A percentile compares a stretch with the other conserved stretches of the same genome.
Evolutionary conservation across 2,113 vertebrate genomes (phyloP).

Genomic region (Triplophysa tibetana): DNA sequence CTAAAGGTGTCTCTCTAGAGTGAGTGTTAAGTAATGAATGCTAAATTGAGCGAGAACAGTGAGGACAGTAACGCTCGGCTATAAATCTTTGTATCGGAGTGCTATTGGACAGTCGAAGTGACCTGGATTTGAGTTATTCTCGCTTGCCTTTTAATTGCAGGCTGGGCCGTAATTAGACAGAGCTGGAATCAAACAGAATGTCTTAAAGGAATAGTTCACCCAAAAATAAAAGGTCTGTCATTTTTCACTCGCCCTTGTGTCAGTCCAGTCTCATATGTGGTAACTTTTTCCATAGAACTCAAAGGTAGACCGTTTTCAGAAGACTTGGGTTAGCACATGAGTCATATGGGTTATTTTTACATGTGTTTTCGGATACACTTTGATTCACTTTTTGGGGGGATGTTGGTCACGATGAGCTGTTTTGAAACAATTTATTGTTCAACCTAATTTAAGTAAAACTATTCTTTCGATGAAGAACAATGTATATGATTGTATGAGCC

Average conservation of each 20-base stretch:
- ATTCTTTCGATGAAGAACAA: too few species aligned
- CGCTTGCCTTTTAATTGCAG: background rate
- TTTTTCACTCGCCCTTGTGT: too few species aligned
- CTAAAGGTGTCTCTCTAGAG: constrained; percentile 39
- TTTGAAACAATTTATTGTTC: too few species aligned
- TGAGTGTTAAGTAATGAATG: constrained; percentile 45
- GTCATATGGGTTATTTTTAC: too few species aligned
- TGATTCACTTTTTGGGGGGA: too few species aligned
- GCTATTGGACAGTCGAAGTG: constrained; percentile 1
- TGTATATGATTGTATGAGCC: background rate
- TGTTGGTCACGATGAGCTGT: too few species aligned
- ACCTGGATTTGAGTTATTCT: constrained; percentile 5
- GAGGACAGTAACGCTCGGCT: constrained; percentile 17
- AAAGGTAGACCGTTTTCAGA: too few species aligned
- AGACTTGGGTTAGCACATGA: too few species aligned
- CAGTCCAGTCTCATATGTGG: too few species aligned
- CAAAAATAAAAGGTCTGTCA: background rate
- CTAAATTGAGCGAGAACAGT: constrained; percentile 37
- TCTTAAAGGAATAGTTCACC: background rate
- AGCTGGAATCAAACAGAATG: background rate
- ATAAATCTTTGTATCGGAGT: constrained; percentile 22
- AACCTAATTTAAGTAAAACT: too few species aligned
- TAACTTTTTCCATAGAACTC: too few species aligned
- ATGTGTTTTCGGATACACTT: too few species aligned
- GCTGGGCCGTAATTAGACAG: background rate